Percentiles rank a stretch among this genome's conserved stretches.
phyloP scores from a whole-genome alignment of 1,140 invertebrate species.

The Onthophagus taurus region DNA sequence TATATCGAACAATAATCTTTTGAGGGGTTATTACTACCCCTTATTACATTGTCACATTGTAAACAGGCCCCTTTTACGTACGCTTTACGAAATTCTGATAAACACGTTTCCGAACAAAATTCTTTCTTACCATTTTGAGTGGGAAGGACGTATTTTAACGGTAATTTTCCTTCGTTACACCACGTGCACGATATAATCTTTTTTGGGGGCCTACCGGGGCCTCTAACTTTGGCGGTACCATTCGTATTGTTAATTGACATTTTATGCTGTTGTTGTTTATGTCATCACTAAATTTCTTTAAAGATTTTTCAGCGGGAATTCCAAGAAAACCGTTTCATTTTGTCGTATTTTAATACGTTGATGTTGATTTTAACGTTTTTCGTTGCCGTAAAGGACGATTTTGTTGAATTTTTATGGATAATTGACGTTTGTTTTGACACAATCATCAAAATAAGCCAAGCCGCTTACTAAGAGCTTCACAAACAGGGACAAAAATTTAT shows the following conservation, averaged over 20 bases:
- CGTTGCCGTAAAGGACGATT: too few relatives aligned
- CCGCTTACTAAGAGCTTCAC: too few relatives aligned
- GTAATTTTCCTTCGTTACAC: constrained; percentile 74
- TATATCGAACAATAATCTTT: constrained; percentile 77
- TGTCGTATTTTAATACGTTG: too few relatives aligned
- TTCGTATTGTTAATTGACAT: constrained; percentile 14
- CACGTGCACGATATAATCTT: constrained; percentile 64
- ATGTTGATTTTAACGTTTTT: too few relatives aligned
- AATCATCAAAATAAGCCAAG: too few relatives aligned
- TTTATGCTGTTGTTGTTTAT: too few relatives aligned
- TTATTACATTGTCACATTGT: constrained; percentile 76
- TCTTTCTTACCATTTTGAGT: constrained; percentile 84
- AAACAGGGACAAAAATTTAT: too few relatives aligned
- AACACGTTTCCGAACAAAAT: constrained; percentile 83
- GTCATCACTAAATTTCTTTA: too few relatives aligned
- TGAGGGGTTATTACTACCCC: constrained; percentile 49
- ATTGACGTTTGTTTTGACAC: too few relatives aligned
- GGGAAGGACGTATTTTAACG: constrained; percentile 75
- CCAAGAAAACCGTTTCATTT: too few relatives aligned
- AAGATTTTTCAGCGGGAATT: too few relatives aligned
- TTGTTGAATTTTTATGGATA: too few relatives aligned
- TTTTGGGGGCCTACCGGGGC: constrained; percentile 65
- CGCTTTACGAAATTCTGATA: constrained; percentile 78
- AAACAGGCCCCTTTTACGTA: constrained; percentile 78
- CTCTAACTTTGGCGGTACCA: constrained; percentile 47